Percentiles rank a stretch among this genome's conserved stretches.
Conservation (phyloP, 2,797 vertebrate genomes). For the Myotis planiceps region DNA sequence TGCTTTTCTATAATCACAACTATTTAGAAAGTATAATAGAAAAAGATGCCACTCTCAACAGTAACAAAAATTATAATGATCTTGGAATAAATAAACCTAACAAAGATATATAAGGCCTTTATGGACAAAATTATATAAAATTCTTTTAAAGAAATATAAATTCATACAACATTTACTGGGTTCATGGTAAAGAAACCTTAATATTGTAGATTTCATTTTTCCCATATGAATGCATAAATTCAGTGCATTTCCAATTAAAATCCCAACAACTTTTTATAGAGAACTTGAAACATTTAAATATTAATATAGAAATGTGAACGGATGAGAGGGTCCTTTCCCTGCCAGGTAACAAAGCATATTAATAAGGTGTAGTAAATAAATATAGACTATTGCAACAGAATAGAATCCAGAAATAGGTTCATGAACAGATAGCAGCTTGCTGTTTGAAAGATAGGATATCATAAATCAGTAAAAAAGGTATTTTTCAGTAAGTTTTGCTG, state of each 20-base stretch:
- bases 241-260: not conserved
- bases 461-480: slow-evolving; percentile 3
- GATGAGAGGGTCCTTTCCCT: not conserved
- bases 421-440: not conserved
- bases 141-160: slow-evolving; percentile 8
- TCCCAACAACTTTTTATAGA: not conserved
- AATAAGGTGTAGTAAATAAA: slow-evolving; percentile 16
- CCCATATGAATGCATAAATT: not conserved
- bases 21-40: slow-evolving; percentile 7
- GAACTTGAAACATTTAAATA: not conserved
- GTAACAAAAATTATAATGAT: not conserved
- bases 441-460: not conserved
- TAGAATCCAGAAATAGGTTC: not conserved
- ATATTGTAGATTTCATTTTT: slow-evolving; percentile 31
- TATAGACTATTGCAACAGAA: not conserved
- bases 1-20: not conserved
- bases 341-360: not conserved
- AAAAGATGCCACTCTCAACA: not conserved
- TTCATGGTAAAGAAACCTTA: slow-evolving; percentile 1
- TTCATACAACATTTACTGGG: not conserved
- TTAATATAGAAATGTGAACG: not conserved
- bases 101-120: not conserved
- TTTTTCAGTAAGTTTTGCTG: not conserved
- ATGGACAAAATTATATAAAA: slow-evolving; percentile 20
- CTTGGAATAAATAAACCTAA: not conserved